Evolutionary conservation across 1,140 invertebrate genomes (phyloP).

Genomic region (Mizuhopecten yessoensis): DNA sequence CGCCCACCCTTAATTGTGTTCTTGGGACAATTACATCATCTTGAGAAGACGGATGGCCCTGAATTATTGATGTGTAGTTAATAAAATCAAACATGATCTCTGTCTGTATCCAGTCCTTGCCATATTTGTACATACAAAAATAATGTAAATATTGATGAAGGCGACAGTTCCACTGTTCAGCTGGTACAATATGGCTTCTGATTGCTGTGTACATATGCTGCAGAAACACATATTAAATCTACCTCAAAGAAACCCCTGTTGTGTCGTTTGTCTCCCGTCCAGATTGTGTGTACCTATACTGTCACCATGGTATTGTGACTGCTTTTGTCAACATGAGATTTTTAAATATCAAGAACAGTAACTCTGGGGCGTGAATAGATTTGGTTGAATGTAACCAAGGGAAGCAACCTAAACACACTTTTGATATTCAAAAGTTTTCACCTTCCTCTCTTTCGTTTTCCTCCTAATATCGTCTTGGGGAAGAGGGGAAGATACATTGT

Average conservation of each 20-base stretch:
- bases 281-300: neutral
- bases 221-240: slow-evolving; percentile 30
- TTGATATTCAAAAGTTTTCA: no score
- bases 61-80: slow-evolving; percentile 25
- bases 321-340: no score
- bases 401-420: no score
- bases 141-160: slow-evolving; percentile 19
- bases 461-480: no score
- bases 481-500: no score
- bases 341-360: no score
- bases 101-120: neutral
- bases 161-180: neutral
- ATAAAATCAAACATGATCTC: slow-evolving; percentile 35
- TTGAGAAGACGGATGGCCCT: slow-evolving; percentile 12
- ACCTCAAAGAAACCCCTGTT: neutral
- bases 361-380: no score
- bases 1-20: neutral
- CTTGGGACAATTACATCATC: slow-evolving; percentile 26
- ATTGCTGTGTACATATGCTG: neutral
- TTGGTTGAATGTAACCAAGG: no score
- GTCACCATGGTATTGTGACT: neutral
- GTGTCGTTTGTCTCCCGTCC: neutral
- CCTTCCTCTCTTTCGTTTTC: no score
- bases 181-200: neutral
- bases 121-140: slow-evolving; percentile 33